Evolutionary conservation across 1,140 invertebrate genomes (phyloP).

Genomic region (Sycobia sp.): DNA sequence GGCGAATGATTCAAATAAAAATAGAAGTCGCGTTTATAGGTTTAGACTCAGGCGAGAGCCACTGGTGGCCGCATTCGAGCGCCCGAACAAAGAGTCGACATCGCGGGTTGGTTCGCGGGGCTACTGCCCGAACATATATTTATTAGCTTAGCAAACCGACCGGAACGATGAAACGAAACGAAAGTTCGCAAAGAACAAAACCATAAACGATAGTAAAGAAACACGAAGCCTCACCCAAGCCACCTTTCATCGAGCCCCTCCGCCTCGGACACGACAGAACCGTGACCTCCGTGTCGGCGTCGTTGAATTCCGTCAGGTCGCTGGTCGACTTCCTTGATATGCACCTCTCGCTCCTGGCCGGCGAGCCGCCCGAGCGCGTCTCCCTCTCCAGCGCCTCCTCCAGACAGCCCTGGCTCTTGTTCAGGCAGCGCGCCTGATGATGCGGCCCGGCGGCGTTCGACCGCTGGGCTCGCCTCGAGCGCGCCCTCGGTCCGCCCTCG

Average conservation of each 20-base stretch:
- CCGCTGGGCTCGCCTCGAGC: background rate
- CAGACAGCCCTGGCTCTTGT: constrained; percentile 50
- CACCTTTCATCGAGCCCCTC: constrained; percentile 68
- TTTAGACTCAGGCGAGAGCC: no score
- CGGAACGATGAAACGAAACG: no score
- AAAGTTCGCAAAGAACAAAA: no score
- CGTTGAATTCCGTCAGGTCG: constrained; percentile 71
- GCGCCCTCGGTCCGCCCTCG: background rate
- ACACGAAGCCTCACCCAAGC: constrained; percentile 55
- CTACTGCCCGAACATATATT: no score
- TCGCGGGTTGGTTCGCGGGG: no score
- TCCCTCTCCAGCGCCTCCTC: constrained; percentile 35
- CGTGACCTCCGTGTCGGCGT: constrained; percentile 66
- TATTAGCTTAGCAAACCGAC: no score
- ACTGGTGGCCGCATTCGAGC: no score
- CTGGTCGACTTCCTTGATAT: constrained; percentile 71
- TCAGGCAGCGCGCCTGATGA: background rate
- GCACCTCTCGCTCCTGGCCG: constrained; percentile 36
- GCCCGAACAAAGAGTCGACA: no score
- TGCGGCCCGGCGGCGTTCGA: background rate
- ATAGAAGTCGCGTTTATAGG: no score
- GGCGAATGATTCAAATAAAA: no score
- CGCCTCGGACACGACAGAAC: constrained; percentile 67
- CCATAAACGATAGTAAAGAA: no score
- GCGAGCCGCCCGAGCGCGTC: background rate